Evolutionary conservation across 2,797 vertebrate genomes (phyloP).

Genomic region (Hippopotamyrus pictus): DNA sequence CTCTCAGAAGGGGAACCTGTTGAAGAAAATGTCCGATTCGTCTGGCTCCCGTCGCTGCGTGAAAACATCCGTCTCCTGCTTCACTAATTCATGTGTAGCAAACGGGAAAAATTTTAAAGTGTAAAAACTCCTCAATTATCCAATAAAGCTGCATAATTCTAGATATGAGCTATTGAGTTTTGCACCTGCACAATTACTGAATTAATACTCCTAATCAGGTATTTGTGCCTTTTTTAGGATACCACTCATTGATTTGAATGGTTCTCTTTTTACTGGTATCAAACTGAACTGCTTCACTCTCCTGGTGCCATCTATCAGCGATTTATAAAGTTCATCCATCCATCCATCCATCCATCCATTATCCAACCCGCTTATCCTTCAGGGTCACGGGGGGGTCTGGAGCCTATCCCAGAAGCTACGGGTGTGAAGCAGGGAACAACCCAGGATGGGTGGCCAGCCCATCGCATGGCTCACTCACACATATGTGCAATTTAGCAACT

Average conservation of each 20-base stretch:
- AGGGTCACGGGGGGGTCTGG: too few species aligned
- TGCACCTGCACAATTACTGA: neutral
- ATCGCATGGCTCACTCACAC: too few species aligned
- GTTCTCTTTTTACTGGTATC: neutral
- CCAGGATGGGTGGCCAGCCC: too few species aligned
- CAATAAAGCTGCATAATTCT: neutral
- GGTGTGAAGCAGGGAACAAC: too few species aligned
- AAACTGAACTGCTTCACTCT: neutral
- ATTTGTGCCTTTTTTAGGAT: neutral
- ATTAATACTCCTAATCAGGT: neutral
- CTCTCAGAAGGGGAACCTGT: neutral
- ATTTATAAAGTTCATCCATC: neutral
- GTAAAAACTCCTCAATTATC: neutral
- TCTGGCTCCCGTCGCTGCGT: neutral
- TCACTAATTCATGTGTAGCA: neutral
- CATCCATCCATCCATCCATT: neutral
- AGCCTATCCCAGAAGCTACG: too few species aligned
- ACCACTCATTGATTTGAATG: neutral
- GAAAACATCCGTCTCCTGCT: neutral
- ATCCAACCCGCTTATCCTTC: too few species aligned
- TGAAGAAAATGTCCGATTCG: neutral
- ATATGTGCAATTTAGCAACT: too few species aligned
- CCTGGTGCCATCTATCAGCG: neutral
- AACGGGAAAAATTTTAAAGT: neutral
- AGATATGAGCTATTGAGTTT: neutral